These are phyloP conservation scores for Andrena flavipes DNA, from an alignment of 2,888 invertebrate genomes.

Conservation along the genomic window DNA sequence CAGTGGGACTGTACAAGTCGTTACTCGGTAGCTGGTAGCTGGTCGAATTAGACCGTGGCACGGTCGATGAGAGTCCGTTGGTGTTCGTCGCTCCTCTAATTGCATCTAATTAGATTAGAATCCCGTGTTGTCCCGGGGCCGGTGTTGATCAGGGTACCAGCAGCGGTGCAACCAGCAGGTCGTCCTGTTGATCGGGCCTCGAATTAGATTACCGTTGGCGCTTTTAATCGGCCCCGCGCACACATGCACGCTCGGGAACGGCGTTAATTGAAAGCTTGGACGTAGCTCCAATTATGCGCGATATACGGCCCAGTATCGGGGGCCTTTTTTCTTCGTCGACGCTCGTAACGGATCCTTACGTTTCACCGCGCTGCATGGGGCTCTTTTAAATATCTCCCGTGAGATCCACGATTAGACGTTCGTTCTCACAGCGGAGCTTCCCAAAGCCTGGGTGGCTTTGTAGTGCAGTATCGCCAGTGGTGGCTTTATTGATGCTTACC, in stretches of 20 bases:
- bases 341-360: slow-evolving; percentile 20
- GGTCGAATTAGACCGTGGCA: slow-evolving; percentile 50
- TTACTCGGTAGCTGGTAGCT: slow-evolving; percentile 9
- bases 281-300: slow-evolving; percentile 30
- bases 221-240: slow-evolving; percentile 49
- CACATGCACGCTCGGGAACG: background rate
- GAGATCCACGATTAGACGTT: background rate
- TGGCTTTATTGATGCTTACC: background rate
- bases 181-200: slow-evolving; percentile 41
- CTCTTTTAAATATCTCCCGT: slow-evolving; percentile 5
- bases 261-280: slow-evolving; percentile 48
- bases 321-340: background rate
- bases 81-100: slow-evolving; percentile 56
- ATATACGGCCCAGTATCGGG: background rate
- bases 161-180: slow-evolving; percentile 43
- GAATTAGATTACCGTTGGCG: slow-evolving; percentile 46
- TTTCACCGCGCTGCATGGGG: background rate
- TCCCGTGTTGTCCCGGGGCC: slow-evolving; percentile 41
- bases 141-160: slow-evolving; percentile 60
- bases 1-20: slow-evolving; percentile 8
- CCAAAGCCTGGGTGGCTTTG: too few species aligned
- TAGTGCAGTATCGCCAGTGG: too few species aligned
- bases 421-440: background rate
- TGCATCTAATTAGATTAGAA: slow-evolving; percentile 70
- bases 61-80: slow-evolving; percentile 36